These are phyloP conservation scores for Oopsacas minuta DNA, from an alignment of 37 sponge, comb jelly and placozoan genomes.

Conservation along the genomic window DNA sequence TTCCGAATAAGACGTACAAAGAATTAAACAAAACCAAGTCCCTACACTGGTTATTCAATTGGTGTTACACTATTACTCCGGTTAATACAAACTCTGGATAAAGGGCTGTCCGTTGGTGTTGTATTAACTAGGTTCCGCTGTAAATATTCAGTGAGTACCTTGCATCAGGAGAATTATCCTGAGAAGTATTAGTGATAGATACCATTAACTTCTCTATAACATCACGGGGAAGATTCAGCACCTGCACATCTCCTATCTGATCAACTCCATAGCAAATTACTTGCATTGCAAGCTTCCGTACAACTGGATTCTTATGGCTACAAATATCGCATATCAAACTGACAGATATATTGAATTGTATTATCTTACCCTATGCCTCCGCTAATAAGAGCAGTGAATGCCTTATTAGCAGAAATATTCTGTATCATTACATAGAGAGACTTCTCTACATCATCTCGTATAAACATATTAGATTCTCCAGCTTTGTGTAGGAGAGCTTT, in stretches of 20 bases:
- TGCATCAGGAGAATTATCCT: slow-evolving; percentile 44
- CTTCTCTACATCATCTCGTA: slow-evolving; percentile 67
- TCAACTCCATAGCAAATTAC: slow-evolving; percentile 38
- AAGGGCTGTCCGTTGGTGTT: too few relatives aligned
- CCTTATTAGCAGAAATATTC: slow-evolving; percentile 23
- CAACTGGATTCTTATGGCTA: slow-evolving; percentile 47
- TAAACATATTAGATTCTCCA: slow-evolving; percentile 57
- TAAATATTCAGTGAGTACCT: slow-evolving; percentile 21
- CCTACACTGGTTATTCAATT: too few relatives aligned
- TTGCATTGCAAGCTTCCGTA: slow-evolving; percentile 48
- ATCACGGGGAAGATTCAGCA: slow-evolving; percentile 38
- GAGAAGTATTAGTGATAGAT: slow-evolving; percentile 31
- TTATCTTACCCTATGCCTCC: slow-evolving; percentile 37
- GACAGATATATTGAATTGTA: neutral
- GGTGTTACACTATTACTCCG: too few relatives aligned
- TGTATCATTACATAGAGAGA: slow-evolving; percentile 42
- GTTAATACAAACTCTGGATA: too few relatives aligned
- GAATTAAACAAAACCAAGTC: too few relatives aligned
- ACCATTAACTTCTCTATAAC: slow-evolving; percentile 42
- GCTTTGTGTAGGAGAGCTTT: slow-evolving; percentile 45
- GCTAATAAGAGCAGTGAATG: slow-evolving; percentile 42
- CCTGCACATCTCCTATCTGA: slow-evolving; percentile 27
- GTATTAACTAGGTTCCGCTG: too few relatives aligned
- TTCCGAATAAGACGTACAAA: too few relatives aligned
- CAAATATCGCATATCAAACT: neutral